A percentile compares a stretch with the other conserved stretches of the same genome.
These are phyloP conservation scores for Lepidurus couesii DNA, from an alignment of 1,140 invertebrate genomes.

Conservation along the genomic window DNA sequence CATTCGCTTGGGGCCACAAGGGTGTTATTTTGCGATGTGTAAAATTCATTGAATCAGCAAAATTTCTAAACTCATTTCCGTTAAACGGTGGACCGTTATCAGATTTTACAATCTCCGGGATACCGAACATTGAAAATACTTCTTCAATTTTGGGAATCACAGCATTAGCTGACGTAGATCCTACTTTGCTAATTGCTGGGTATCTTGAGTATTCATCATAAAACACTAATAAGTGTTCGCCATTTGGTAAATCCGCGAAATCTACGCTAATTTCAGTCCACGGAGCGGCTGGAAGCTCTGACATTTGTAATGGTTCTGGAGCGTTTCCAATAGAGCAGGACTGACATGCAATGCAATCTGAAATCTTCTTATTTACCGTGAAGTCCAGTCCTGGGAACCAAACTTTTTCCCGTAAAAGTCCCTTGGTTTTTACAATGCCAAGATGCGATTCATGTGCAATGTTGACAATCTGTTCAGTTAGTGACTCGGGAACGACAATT, in stretches of 20 bases:
- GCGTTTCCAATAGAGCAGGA: conserved; percentile 8
- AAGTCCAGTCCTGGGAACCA: conserved; percentile 42
- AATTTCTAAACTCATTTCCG: conserved; percentile 33
- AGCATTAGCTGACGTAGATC: conserved; percentile 33
- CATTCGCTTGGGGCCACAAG: conserved; percentile 26
- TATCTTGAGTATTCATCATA: conserved; percentile 31
- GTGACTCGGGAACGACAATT: conserved; percentile 37
- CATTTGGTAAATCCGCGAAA: conserved; percentile 29
- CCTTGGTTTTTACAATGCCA: conserved; percentile 40
- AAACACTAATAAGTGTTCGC: conserved; percentile 24
- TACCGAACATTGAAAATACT: conserved; percentile 33
- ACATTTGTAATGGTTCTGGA: conserved; percentile 39
- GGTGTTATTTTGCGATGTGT: conserved; percentile 24
- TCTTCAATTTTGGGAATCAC: not conserved
- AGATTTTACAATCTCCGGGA: conserved; percentile 35
- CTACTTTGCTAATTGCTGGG: conserved; percentile 24
- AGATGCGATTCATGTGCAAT: conserved; percentile 38
- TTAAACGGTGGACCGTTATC: conserved; percentile 39
- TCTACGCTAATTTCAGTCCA: not conserved
- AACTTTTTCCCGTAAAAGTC: conserved; percentile 40
- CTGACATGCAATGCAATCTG: conserved; percentile 40
- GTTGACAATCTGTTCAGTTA: conserved; percentile 36
- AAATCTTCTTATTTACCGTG: conserved; percentile 38
- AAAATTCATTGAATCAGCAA: not conserved
- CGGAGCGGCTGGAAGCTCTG: conserved; percentile 33